Conservation (phyloP, 2,113 vertebrate genomes). For the Rafetus swinhoei region DNA sequence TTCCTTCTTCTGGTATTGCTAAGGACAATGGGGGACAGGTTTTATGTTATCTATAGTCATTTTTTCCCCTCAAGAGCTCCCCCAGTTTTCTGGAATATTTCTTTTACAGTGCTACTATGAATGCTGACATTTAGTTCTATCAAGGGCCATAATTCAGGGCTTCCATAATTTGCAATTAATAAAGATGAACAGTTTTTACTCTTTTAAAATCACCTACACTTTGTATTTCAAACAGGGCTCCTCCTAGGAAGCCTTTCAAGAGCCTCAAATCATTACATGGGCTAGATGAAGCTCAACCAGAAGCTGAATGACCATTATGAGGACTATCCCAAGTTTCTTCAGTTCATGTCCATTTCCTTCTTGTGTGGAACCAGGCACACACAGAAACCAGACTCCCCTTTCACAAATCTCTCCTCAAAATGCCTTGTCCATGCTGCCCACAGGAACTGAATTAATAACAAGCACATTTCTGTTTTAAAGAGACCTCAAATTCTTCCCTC, state of each 20-base stretch:
- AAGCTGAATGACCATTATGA: neutral
- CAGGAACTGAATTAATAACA: neutral
- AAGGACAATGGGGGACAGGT: neutral
- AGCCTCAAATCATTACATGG: neutral
- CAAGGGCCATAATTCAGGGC: neutral
- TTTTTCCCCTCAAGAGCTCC: slow-evolving; percentile 8
- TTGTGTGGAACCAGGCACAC: neutral
- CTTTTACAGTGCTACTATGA: neutral
- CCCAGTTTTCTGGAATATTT: slow-evolving; percentile 26
- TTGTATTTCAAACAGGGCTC: neutral
- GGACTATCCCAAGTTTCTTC: neutral
- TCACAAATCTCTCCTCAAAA: neutral
- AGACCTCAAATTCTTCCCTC: neutral
- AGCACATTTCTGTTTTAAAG: neutral
- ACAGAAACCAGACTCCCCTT: neutral
- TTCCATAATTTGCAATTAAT: neutral
- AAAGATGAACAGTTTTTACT: neutral
- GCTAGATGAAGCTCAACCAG: slow-evolving; percentile 11
- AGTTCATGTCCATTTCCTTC: neutral
- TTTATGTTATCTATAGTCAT: neutral
- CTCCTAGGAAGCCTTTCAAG: neutral
- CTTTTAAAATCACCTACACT: neutral
- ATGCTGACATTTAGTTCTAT: neutral
- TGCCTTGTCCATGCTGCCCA: neutral
- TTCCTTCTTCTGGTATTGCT: neutral